A percentile compares a stretch with the other conserved stretches of the same genome.
Evolutionary conservation across 2,888 invertebrate genomes (phyloP).

Genomic region (Andrena hattorfiana): DNA sequence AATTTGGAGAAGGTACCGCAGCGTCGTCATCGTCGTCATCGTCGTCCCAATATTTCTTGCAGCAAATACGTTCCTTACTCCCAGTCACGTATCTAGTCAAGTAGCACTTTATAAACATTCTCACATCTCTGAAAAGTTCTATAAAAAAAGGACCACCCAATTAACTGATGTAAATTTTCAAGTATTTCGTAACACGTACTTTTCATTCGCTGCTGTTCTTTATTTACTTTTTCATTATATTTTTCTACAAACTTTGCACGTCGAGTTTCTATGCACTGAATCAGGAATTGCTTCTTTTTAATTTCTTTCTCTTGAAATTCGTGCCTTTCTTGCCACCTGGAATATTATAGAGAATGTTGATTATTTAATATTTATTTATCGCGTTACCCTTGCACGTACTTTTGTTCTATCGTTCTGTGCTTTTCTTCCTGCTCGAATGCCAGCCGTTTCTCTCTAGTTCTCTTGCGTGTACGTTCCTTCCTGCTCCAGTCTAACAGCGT

Average conservation of each 20-base stretch:
- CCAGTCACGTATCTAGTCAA: constrained; percentile 56
- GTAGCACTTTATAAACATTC: constrained; percentile 70
- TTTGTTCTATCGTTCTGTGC: constrained; percentile 65
- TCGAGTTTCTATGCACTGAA: constrained; percentile 63
- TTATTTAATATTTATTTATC: constrained; percentile 62
- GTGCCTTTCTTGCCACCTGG: constrained; percentile 76
- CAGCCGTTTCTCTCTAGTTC: constrained; percentile 60
- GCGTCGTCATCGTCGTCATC: neutral
- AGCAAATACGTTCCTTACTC: constrained; percentile 65
- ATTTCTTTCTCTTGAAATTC: constrained; percentile 72
- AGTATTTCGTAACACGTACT: constrained; percentile 59
- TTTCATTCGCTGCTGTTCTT: constrained; percentile 68
- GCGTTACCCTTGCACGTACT: constrained; percentile 58
- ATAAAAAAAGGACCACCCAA: constrained; percentile 22
- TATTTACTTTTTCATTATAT: constrained; percentile 76
- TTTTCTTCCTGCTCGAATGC: constrained; percentile 59
- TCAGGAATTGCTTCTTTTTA: constrained; percentile 67
- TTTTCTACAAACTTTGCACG: constrained; percentile 71
- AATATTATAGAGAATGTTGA: constrained; percentile 58
- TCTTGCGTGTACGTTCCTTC: constrained; percentile 71
- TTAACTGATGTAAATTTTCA: neutral
- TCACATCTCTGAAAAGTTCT: constrained; percentile 68
- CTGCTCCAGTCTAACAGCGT: constrained; percentile 67
- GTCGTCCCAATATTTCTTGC: constrained; percentile 42
- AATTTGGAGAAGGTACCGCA: constrained; percentile 30